Evolutionary conservation across 2,888 invertebrate species (phyloP).

Genomic region (Drosophila robusta): DNA sequence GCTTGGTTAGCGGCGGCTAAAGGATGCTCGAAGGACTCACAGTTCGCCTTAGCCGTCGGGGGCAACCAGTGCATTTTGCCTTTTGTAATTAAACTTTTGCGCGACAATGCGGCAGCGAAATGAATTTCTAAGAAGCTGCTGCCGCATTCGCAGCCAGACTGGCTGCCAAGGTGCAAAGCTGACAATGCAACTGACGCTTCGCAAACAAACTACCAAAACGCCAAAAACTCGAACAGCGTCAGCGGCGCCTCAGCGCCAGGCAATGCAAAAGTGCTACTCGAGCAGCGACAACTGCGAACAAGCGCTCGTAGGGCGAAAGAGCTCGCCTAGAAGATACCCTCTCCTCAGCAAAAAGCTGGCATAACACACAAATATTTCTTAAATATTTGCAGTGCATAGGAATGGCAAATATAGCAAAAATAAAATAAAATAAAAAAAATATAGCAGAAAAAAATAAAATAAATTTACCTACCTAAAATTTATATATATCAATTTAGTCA

Average conservation of each 20-base stretch:
- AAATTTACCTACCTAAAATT: too few species aligned
- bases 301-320: too few species aligned
- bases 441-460: too few species aligned
- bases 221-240: constrained; percentile 26
- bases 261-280: constrained; percentile 66
- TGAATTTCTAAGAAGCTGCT: constrained; percentile 48
- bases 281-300: constrained; percentile 39
- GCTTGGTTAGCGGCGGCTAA: constrained; percentile 2
- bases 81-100: constrained; percentile 78
- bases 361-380: too few species aligned
- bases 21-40: constrained; percentile 8
- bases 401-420: too few species aligned
- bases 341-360: too few species aligned
- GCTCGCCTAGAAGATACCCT: too few species aligned
- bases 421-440: too few species aligned
- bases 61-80: constrained; percentile 60
- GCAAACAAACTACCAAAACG: constrained; percentile 30
- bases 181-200: constrained; percentile 53
- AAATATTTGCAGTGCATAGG: too few species aligned
- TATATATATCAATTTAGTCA: too few species aligned
- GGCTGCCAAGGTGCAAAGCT: constrained; percentile 56
- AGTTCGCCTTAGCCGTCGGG: neutral
- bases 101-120: constrained; percentile 61
- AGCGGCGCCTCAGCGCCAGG: constrained; percentile 29
- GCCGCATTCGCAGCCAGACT: constrained; percentile 7